Evolutionary conservation across 2,888 invertebrate species (phyloP), one percentile per base, ranked within the genome.

Genomic region (Ceraclea dissimilis): DNA sequence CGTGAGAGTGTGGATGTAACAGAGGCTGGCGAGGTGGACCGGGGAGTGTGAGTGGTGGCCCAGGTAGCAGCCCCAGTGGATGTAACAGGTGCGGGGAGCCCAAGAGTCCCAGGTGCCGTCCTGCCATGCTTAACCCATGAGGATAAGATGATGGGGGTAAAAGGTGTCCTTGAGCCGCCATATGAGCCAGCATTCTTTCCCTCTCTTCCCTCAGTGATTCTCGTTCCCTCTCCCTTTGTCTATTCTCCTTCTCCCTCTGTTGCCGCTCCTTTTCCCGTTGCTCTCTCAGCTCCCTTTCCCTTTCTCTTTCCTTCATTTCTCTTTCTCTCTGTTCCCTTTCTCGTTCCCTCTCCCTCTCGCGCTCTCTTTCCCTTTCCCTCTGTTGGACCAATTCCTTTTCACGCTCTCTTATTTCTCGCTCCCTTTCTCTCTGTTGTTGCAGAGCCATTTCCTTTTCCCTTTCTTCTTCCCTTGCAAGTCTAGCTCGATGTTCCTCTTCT

Each of bases 401-500:
- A 43, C 78, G 68, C 61, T 81, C 80, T 63, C 72, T 70, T 60
- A 81, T 76, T 64, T 80, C 76, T 63, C 75, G 77, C 66, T 80
- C 80, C 61, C 80, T 70, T 65, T 79, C 71, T 58, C 79, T 71
- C 63, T 79, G 77, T 65, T 81, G 81, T 65, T 81, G 63, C 16
- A 71, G 58, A 60, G 72, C 73, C 19, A 72, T 66, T 65, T 80
- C 79, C 57, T 79, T 73, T 66, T 81, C 75, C n/a, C n/a, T n/a
- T n/a, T n/a, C n/a, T 66, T 79, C 79, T 63, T 83, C 82, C 57
- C 80, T 73, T 20, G 73, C 76, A 64, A 82, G 71, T 54, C 83
- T 74, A 58, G 81, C 78, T 57, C 84, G 71, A 65, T 85, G 84
- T 65, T 85, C 84, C 67, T 86, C 85, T 69, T 85, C 86, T 62